Conservation (phyloP, 2,888 invertebrate species). For the Dione juno region DNA sequence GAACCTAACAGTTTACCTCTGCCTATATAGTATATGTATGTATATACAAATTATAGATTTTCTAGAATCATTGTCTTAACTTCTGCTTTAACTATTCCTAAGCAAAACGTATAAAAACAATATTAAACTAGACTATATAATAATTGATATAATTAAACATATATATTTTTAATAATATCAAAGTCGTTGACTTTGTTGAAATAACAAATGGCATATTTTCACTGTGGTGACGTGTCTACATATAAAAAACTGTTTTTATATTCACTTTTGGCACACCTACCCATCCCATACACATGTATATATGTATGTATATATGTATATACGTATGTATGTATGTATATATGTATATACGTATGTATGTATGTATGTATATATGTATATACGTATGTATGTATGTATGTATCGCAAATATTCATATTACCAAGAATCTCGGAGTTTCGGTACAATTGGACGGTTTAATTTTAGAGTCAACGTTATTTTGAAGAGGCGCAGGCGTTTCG, state of each 20-base stretch:
- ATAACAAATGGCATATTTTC: neutral
- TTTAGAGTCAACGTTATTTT: slow-evolving; percentile 65
- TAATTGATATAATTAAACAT: too few relatives aligned
- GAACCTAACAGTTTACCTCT: too few relatives aligned
- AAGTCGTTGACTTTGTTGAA: slow-evolving; percentile 13
- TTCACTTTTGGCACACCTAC: slow-evolving; percentile 63
- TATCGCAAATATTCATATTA: slow-evolving; percentile 46
- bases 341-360: slow-evolving; percentile 15
- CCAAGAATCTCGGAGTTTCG: slow-evolving; percentile 46
- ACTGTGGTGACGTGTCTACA: slow-evolving; percentile 57
- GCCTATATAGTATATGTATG: too few relatives aligned
- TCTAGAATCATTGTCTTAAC: too few relatives aligned
- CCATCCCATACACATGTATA: slow-evolving; percentile 48
- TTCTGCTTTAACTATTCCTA: too few relatives aligned
- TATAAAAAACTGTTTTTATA: slow-evolving; percentile 47
- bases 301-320: slow-evolving; percentile 16
- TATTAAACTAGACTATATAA: too few relatives aligned
- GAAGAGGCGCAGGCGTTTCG: slow-evolving; percentile 54
- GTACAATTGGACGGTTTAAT: slow-evolving; percentile 60
- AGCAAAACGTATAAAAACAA: too few relatives aligned
- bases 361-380: slow-evolving; percentile 17
- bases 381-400: neutral
- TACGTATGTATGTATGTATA: slow-evolving; percentile 16
- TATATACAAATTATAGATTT: too few relatives aligned
- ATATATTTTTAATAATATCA: neutral